phyloP scores from a whole-genome alignment of 2,888 invertebrate species.

The Miltochrista miniata region DNA sequence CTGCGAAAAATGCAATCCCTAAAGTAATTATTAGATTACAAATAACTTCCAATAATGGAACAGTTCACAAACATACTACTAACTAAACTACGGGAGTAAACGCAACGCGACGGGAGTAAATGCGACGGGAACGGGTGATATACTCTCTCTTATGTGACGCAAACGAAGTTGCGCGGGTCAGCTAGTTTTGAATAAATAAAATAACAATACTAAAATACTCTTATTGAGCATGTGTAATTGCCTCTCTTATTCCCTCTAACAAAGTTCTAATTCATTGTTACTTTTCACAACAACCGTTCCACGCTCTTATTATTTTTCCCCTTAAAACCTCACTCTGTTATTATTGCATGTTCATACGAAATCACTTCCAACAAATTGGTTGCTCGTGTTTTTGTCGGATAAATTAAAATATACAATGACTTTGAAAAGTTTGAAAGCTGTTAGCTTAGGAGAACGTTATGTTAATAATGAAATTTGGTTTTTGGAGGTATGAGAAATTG shows the following conservation, averaged over 20 bases:
- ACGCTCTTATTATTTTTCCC: conserved; percentile 3
- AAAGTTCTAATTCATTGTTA: neutral
- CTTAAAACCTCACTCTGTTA: conserved; percentile 4
- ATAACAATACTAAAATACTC: too few species aligned
- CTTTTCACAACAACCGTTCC: neutral
- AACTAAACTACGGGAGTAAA: too few species aligned
- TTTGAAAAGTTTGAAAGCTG: conserved; percentile 13
- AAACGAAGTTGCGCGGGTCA: too few species aligned
- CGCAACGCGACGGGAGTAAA: too few species aligned
- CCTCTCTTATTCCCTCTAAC: neutral
- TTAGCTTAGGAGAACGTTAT: neutral
- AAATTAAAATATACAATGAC: conserved; percentile 33
- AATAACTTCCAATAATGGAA: too few species aligned
- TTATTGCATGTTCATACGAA: conserved; percentile 9
- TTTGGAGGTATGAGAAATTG: neutral
- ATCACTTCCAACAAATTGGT: conserved; percentile 5
- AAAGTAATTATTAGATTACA: too few species aligned
- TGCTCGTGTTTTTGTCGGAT: conserved; percentile 27
- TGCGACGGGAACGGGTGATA: too few species aligned
- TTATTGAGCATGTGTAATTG: neutral
- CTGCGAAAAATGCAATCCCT: too few species aligned
- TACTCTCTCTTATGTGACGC: too few species aligned
- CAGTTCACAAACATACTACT: too few species aligned
- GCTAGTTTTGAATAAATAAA: too few species aligned
- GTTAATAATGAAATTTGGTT: neutral